A percentile compares a stretch with the other conserved stretches of the same genome.
Evolutionary conservation across 2,113 vertebrate species (phyloP).

Genomic region (Peromyscus polionotus): DNA sequence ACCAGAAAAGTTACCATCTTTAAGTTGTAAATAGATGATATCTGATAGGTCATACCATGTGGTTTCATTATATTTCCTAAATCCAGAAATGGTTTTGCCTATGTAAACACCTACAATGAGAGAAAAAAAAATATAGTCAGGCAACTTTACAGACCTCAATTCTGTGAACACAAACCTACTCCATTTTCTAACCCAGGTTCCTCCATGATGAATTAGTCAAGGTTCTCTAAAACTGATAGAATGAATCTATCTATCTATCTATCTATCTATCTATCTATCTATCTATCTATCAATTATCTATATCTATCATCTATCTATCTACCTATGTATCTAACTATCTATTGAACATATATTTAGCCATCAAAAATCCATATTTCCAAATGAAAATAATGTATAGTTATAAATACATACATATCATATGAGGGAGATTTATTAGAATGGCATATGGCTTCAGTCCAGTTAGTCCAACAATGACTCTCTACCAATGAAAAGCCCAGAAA

Average conservation of each 20-base stretch:
- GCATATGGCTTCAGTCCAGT: too few relatives aligned
- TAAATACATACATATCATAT: too few relatives aligned
- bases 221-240: background rate
- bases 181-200: background rate
- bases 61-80: conserved; percentile 50
- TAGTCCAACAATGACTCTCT: too few relatives aligned
- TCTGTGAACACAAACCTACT: background rate
- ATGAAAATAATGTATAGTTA: too few relatives aligned
- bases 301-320: too few relatives aligned
- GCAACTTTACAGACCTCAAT: background rate
- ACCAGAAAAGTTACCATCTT: conserved; percentile 75
- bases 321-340: too few relatives aligned
- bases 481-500: too few relatives aligned
- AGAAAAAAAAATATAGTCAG: conserved; percentile 19
- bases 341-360: too few relatives aligned
- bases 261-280: background rate
- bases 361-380: too few relatives aligned
- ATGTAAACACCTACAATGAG: conserved; percentile 67
- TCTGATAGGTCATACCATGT: conserved; percentile 51
- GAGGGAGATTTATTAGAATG: too few relatives aligned
- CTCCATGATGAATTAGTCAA: too few relatives aligned
- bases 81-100: conserved; percentile 68
- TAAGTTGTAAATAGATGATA: background rate
- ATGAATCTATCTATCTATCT: background rate
- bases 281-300: background rate